phyloP scores from a whole-genome alignment of 2,888 invertebrate species.

The Acrobasis repandana region DNA sequence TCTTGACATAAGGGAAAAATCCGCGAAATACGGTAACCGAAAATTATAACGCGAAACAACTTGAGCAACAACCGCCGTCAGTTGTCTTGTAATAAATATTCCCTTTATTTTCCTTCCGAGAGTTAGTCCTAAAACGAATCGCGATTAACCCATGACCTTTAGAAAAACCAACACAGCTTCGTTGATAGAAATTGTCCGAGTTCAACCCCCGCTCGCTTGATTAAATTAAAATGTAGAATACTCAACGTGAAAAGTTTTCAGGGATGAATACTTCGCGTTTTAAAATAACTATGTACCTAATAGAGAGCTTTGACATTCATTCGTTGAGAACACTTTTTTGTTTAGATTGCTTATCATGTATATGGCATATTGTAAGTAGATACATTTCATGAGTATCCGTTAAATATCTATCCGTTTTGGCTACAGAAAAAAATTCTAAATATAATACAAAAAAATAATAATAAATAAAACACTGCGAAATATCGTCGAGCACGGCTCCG shows the following conservation, averaged over 20 bases:
- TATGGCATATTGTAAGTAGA: too few species aligned
- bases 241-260: not conserved
- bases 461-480: too few species aligned
- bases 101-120: slow-evolving; percentile 1
- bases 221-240: slow-evolving; percentile 12
- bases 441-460: too few species aligned
- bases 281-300: not conserved
- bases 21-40: not conserved
- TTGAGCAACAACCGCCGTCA: not conserved
- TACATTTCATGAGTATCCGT: too few species aligned
- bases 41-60: not conserved
- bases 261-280: not conserved
- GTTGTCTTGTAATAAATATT: not conserved
- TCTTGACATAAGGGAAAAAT: not conserved
- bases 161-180: not conserved
- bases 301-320: too few species aligned
- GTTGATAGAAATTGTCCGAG: slow-evolving; percentile 1
- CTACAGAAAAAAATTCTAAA: too few species aligned
- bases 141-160: slow-evolving; percentile 14
- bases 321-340: too few species aligned
- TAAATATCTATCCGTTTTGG: too few species aligned
- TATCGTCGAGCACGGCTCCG: too few species aligned
- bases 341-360: too few species aligned
- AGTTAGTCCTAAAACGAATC: not conserved
- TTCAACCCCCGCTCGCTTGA: slow-evolving; percentile 5